Conservation (phyloP, 2,113 vertebrate genomes). For the Scytalopus superciliaris region DNA sequence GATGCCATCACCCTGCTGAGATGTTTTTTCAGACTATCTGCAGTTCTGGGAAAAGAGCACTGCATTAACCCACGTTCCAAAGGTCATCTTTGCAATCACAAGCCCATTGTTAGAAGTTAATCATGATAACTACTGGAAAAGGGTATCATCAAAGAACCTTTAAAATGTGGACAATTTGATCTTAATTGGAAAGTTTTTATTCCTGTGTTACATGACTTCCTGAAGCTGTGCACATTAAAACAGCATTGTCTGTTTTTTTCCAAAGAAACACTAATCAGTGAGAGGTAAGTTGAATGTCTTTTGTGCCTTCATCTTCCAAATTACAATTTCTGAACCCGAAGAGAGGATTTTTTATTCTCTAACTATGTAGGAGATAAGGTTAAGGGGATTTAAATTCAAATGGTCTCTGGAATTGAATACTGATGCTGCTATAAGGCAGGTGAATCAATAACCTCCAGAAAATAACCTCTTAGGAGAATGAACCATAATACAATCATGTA, state of each 20-base stretch:
- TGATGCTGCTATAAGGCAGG: not conserved
- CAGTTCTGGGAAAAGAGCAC: not conserved
- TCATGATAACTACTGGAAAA: not conserved
- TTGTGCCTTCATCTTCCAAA: not conserved
- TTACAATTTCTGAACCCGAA: not conserved
- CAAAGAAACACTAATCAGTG: not conserved
- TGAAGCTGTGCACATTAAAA: not conserved
- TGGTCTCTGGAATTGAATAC: not conserved
- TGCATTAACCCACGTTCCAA: not conserved
- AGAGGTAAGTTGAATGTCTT: not conserved
- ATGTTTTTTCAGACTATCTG: not conserved
- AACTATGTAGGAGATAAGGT: not conserved
- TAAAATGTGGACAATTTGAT: not conserved
- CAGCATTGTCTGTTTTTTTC: not conserved
- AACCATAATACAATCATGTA: not conserved
- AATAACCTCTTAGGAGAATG: not conserved
- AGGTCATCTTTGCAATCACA: constrained; percentile 5
- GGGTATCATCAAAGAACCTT: not conserved
- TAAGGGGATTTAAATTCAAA: not conserved
- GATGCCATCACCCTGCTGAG: not conserved
- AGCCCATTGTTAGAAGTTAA: constrained; percentile 8
- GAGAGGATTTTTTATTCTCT: not conserved
- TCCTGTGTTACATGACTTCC: not conserved
- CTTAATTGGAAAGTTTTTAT: not conserved
- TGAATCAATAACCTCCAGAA: not conserved